Evolutionary conservation across 2,113 vertebrate species (phyloP).

Genomic region (Brachirus orientalis): DNA sequence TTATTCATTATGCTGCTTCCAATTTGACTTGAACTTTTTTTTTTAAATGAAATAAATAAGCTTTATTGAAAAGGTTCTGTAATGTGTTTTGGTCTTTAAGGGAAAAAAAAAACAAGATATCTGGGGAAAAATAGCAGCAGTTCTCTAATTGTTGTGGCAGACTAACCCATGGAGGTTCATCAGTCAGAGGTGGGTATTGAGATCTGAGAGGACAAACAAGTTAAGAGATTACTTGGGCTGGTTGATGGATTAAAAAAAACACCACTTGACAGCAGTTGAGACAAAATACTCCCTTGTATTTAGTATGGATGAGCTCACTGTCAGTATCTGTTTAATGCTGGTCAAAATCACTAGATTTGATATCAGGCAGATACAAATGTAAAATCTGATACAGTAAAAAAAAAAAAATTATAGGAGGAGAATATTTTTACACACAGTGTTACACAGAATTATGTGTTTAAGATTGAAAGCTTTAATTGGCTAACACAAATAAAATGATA

Average conservation of each 20-base stretch:
- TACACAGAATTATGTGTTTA: too few species aligned
- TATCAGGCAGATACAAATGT: too few species aligned
- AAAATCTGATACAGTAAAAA: too few species aligned
- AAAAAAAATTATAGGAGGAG: too few species aligned
- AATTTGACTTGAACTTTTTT: slow-evolving; percentile 4
- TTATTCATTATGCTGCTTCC: slow-evolving; percentile 18
- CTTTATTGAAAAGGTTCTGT: slow-evolving; percentile 11
- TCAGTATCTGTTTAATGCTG: too few species aligned
- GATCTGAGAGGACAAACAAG: background rate
- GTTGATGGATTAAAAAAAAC: slow-evolving; percentile 11
- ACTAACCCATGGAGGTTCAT: slow-evolving; percentile 3
- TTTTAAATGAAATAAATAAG: slow-evolving; percentile 11
- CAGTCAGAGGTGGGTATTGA: background rate
- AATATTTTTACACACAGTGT: too few species aligned
- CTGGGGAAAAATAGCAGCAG: slow-evolving; percentile 1
- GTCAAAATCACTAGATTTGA: too few species aligned
- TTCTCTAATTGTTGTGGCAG: background rate
- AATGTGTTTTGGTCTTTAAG: background rate
- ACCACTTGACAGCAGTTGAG: too few species aligned
- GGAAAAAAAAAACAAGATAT: background rate
- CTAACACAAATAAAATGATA: too few species aligned
- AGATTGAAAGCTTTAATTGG: too few species aligned
- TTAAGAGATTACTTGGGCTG: background rate
- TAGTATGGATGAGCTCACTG: too few species aligned
- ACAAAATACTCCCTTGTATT: background rate